Evolutionary conservation across 2,113 vertebrate species (phyloP).

Genomic region (Neodontobutis hainanensis): DNA sequence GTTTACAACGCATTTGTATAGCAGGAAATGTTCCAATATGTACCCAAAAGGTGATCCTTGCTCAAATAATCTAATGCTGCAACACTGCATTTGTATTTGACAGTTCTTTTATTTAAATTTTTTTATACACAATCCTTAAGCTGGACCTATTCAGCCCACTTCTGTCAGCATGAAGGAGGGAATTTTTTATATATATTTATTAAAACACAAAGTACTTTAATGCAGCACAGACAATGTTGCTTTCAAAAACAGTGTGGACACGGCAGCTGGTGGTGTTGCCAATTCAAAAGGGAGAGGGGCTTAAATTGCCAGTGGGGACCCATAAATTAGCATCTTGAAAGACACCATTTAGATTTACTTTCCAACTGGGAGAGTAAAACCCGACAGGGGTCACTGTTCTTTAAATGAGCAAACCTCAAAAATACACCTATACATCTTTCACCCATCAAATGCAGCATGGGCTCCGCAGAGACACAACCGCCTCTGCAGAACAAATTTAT

Average conservation of each 20-base stretch:
- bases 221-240: constrained; percentile 57
- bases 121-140: constrained; percentile 34
- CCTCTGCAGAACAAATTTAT: constrained; percentile 33
- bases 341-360: constrained; percentile 65
- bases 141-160: constrained; percentile 30
- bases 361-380: constrained; percentile 56
- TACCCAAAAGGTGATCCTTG: constrained; percentile 23
- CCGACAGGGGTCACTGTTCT: constrained; percentile 66
- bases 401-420: constrained; percentile 56
- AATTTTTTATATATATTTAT: constrained; percentile 20
- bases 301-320: constrained; percentile 69
- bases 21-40: not conserved
- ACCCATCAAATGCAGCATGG: constrained; percentile 17
- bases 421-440: constrained; percentile 38
- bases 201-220: constrained; percentile 33
- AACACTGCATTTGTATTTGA: constrained; percentile 57
- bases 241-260: constrained; percentile 59
- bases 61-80: constrained; percentile 35
- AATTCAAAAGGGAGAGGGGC: constrained; percentile 62
- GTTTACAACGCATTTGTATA: not conserved
- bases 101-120: constrained; percentile 59
- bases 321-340: constrained; percentile 74
- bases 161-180: constrained; percentile 57
- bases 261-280: constrained; percentile 66
- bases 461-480: constrained; percentile 9